Base-by-base conservation (phyloP, 2,888 invertebrate genomes). In the Stegana nigrithorax region DNA sequence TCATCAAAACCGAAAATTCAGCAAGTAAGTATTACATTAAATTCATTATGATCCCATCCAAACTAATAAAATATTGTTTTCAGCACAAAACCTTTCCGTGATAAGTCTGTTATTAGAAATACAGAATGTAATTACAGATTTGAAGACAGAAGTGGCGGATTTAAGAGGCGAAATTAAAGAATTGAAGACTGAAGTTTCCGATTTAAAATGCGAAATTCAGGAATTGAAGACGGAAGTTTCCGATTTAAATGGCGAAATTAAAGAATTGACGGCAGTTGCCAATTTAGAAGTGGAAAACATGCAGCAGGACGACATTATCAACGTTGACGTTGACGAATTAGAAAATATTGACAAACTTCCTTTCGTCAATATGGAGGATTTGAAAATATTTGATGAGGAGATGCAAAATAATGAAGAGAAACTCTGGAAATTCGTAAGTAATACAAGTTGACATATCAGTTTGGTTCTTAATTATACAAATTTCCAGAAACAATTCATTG, bases 401-500 rank as follows among this genome's bases (percentile, higher is more conserved):
- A 10, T 57, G 14, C 64, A 60, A 42, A 23, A 57, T 17, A 60
- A 64, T 60, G 57, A 64, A 45, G 56, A 45, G 32, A 64, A 64
- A 53, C 32, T 57, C 12, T 51, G 44, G 57, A 42, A 64, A 58
- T 60, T 64, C 56, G 51, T 64, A 25, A 47, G 60, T 63, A 60
- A 39, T 47, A 47, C 7, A 21, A 3, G 3, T 12, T 21, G 2
- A 47, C 1, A 47, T 25, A 17, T 47, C 2, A 47, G 21, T 47
- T 47, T 47, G 21, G 17, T 47, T 19, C 17, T 47, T 21, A 8
- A 8, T 44, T 44, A 44, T n/a, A n/a, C n/a, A 8, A 44, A 44
- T 60, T 57, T 53, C 10, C 45, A 64, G 53, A 64, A 64, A 62
- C 45, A 55, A 14, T 55, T 59, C 26, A 61, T 64, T 39, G 44